phyloP scores from a whole-genome alignment of 2,888 invertebrate species.

The Dicycla oo region DNA sequence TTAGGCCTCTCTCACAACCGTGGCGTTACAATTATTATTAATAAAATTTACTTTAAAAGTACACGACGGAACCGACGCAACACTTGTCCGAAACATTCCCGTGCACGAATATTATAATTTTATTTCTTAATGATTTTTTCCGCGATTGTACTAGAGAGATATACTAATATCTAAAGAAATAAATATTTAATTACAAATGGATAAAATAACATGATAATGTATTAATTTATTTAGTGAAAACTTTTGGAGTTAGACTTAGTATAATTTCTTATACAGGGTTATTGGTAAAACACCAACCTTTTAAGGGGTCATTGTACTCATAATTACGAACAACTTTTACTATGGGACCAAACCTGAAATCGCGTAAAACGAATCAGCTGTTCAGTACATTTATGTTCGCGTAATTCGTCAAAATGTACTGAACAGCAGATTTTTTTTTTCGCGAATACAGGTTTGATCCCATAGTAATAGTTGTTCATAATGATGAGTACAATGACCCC shows the following conservation, averaged over 20 bases:
- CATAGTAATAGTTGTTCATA: too few relatives aligned
- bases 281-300: too few relatives aligned
- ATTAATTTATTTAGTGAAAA: constrained; percentile 66
- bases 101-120: constrained; percentile 66
- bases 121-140: constrained; percentile 60
- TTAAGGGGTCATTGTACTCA: too few relatives aligned
- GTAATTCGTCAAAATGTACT: too few relatives aligned
- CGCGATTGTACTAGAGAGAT: constrained; percentile 75
- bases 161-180: constrained; percentile 64
- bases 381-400: too few relatives aligned
- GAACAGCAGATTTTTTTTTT: too few relatives aligned
- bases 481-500: too few relatives aligned
- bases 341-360: too few relatives aligned
- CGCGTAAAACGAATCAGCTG: too few relatives aligned
- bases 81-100: constrained; percentile 63
- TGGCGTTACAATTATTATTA: constrained; percentile 74
- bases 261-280: constrained; percentile 74
- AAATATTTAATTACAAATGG: constrained; percentile 68
- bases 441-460: too few relatives aligned
- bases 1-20: constrained; percentile 90
- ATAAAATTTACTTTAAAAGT: constrained; percentile 66
- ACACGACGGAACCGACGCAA: constrained; percentile 60
- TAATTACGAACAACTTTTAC: too few relatives aligned
- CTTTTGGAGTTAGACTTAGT: constrained; percentile 72
- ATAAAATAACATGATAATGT: constrained; percentile 65